Evolutionary conservation across 2,888 invertebrate genomes (phyloP), one percentile per base, ranked within the genome.

Genomic region (Caradrina kadenii): DNA sequence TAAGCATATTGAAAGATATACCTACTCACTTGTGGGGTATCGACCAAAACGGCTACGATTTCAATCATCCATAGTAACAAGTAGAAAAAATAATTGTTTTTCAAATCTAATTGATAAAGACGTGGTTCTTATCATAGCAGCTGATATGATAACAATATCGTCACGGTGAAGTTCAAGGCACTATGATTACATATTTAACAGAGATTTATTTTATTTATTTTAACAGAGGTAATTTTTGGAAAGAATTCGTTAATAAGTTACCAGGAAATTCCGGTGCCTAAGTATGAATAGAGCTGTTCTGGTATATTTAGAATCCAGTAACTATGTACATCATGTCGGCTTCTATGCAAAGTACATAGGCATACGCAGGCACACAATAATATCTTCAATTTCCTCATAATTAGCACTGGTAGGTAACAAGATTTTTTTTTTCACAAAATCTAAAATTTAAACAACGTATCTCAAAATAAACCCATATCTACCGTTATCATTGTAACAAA

Each of bases 91-190:
- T 31, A 8, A 15, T 35, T 10, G 11, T 21, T 45, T 45, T 67
- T 22, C 42, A 49, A 55, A 49, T 39, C 26, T 21, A 17, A 49
- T 58, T 42, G 76, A 72, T 72, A 59, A 76, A 42, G 21, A 19
- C n/a, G 31, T n/a, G 21, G 31, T 13, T 53, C 6, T 48, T 72
- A 76, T 76, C 69, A 59, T 10, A 54, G 11, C 39, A 13, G 21
- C 19, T 17, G 45, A 58, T 58, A 58, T 35, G 76, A 76, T 59
- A 59, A 42, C n/a, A 48, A 11, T 0, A 35, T 26, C 26, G 17
- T 39, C 56, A 49, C 31, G 4, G 53, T 19, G 53, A 59, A 76
- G 69, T 69, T 72, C 58, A 72, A 76, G 58, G 58, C 53, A 42
- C 42, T 17, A 21, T 15, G 5, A 45, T 45, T 45, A 39, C 15